phyloP scores from a whole-genome alignment of 2,888 invertebrate genomes.

The Hipparchia semele region DNA sequence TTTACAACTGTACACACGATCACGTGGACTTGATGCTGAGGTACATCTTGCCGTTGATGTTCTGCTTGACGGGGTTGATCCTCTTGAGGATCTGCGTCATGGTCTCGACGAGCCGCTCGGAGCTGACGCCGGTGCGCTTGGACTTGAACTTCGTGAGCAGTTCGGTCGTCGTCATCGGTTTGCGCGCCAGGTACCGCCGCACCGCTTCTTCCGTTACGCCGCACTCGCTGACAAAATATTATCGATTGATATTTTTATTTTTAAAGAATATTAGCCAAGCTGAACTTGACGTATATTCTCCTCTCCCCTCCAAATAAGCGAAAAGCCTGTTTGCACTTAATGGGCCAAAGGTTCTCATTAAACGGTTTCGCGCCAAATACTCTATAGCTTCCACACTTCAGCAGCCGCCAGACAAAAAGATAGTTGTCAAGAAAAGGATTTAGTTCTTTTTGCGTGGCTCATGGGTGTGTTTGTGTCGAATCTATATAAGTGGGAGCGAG shows the following conservation, averaged over 20 bases:
- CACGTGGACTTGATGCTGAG: slow-evolving; percentile 89
- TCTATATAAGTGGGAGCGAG: too few species aligned
- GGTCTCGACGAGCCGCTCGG: slow-evolving; percentile 95
- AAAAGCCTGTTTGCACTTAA: too few species aligned
- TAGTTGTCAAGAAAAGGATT: too few species aligned
- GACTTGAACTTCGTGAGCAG: slow-evolving; percentile 97
- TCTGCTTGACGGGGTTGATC: slow-evolving; percentile 96
- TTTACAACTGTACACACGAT: slow-evolving; percentile 37
- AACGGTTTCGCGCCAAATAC: too few species aligned
- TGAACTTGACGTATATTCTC: too few species aligned
- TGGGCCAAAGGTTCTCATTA: too few species aligned
- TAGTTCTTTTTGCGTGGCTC: too few species aligned
- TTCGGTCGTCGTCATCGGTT: slow-evolving; percentile 99
- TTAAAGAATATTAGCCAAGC: too few species aligned
- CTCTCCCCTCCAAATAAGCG: too few species aligned
- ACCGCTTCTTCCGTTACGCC: slow-evolving; percentile 98
- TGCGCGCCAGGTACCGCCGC: slow-evolving; percentile 95
- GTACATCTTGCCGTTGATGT: slow-evolving; percentile 97
- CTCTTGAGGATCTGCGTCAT: slow-evolving; percentile 97
- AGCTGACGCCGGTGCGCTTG: slow-evolving; percentile 94
- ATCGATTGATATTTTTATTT: not conserved
- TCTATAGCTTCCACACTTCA: too few species aligned
- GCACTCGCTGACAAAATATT: slow-evolving; percentile 84
- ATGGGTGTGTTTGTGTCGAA: too few species aligned
- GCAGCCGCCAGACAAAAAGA: too few species aligned